Evolutionary conservation across 2,797 vertebrate species (phyloP).

Genomic region (Pempheris klunzingeri): DNA sequence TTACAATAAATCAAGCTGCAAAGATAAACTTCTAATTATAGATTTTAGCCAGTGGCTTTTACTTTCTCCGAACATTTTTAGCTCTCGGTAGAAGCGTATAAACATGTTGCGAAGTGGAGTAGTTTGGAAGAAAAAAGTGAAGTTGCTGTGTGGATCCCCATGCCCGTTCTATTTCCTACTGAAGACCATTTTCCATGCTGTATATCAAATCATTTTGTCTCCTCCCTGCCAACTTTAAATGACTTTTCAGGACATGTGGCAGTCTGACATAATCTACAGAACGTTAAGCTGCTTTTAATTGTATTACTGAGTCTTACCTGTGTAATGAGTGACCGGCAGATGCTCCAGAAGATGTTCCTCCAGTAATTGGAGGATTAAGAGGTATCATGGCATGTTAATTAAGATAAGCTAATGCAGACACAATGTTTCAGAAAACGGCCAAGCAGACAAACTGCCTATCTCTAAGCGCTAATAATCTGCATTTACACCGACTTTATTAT

Average conservation of each 20-base stretch:
- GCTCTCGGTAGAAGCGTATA: not conserved
- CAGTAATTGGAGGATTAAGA: constrained; percentile 74
- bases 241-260: not conserved
- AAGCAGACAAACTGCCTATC: constrained; percentile 58
- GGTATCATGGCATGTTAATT: constrained; percentile 76
- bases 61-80: not conserved
- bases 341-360: constrained; percentile 68
- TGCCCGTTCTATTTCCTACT: not conserved
- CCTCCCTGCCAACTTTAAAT: not conserved
- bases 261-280: constrained; percentile 30
- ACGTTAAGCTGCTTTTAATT: constrained; percentile 66
- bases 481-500: constrained; percentile 61
- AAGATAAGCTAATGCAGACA: constrained; percentile 76
- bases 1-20: too few relatives aligned
- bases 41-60: constrained; percentile 1
- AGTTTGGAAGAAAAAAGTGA: not conserved
- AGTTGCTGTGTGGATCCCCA: not conserved
- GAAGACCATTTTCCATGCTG: not conserved
- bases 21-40: not conserved
- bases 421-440: constrained; percentile 57
- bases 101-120: not conserved
- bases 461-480: constrained; percentile 54
- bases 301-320: constrained; percentile 63
- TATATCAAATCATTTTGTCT: constrained; percentile 1
- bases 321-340: constrained; percentile 64